Percentiles rank a stretch among this genome's conserved stretches.
phyloP scores from a whole-genome alignment of 2,113 vertebrate genomes.

The Struthidea cinerea region DNA sequence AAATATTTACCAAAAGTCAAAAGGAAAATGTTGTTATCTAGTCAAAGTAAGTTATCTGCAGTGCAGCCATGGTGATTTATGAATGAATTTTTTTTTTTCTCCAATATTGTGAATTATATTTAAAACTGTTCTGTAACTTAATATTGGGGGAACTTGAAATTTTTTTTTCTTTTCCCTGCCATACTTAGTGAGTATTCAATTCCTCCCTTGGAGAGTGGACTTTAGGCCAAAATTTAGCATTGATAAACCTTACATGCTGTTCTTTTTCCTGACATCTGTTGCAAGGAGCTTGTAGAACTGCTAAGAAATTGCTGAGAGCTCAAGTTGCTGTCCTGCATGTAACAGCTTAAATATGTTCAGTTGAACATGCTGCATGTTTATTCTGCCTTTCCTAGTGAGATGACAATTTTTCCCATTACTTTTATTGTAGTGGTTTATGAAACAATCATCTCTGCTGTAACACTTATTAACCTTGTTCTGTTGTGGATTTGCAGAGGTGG shows the following conservation, averaged over 20 bases:
- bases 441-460: neutral
- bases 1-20: neutral
- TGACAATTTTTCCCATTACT: neutral
- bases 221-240: neutral
- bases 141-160: neutral
- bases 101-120: neutral
- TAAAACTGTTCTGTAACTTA: neutral
- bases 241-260: neutral
- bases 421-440: accelerated
- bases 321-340: neutral
- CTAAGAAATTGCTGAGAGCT: neutral
- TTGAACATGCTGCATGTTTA: neutral
- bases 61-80: neutral
- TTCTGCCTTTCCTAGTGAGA: neutral
- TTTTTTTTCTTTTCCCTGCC: neutral
- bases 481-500: neutral
- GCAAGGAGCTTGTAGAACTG: neutral
- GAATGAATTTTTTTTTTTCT: neutral
- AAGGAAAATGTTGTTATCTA: neutral
- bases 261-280: neutral
- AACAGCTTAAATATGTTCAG: neutral
- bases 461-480: accelerated
- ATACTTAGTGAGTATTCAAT: neutral
- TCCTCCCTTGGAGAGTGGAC: neutral
- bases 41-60: neutral